Conservation (phyloP, 2,797 vertebrate species). For the Danio jaintianensis region DNA sequence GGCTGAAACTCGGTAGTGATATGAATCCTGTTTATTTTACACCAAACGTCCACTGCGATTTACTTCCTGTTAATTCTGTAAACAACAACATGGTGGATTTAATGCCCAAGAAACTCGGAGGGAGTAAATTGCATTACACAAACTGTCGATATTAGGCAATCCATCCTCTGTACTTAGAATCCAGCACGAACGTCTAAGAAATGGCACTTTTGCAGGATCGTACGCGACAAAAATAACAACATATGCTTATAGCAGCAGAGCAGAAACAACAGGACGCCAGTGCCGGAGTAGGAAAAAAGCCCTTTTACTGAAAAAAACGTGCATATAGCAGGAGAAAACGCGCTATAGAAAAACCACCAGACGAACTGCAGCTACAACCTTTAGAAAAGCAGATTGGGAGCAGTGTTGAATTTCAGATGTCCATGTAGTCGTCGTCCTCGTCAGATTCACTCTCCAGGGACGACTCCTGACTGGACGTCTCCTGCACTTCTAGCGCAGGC, state of each 20-base stretch:
- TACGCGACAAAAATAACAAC: conserved; percentile 43
- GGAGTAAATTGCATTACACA: conserved; percentile 38
- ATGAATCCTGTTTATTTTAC: conserved; percentile 43
- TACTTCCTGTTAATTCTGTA: conserved; percentile 28
- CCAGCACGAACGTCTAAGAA: conserved; percentile 48
- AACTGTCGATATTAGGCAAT: conserved; percentile 40
- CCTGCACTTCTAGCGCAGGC: conserved; percentile 95
- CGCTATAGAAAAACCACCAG: neutral
- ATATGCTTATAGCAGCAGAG: conserved; percentile 38
- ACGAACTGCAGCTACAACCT: conserved; percentile 28
- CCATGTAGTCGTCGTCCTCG: conserved; percentile 96
- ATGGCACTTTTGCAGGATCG: conserved; percentile 69
- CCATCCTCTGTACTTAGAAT: neutral
- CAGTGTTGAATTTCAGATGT: conserved; percentile 78
- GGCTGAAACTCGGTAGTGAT: conserved; percentile 27
- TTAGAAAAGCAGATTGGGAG: conserved; percentile 27
- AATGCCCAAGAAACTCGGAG: conserved; percentile 48
- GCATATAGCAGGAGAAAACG: conserved; percentile 41
- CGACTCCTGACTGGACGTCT: conserved; percentile 98
- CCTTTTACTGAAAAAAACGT: conserved; percentile 56
- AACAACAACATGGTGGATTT: neutral
- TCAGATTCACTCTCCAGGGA: conserved; percentile 97
- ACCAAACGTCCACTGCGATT: conserved; percentile 3
- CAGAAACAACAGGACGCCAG: conserved; percentile 5
- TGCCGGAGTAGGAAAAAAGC: conserved; percentile 53